A percentile compares a stretch with the other conserved stretches of the same genome.
phyloP scores from a whole-genome alignment of 2,113 vertebrate genomes.

The Rutilus rutilus region DNA sequence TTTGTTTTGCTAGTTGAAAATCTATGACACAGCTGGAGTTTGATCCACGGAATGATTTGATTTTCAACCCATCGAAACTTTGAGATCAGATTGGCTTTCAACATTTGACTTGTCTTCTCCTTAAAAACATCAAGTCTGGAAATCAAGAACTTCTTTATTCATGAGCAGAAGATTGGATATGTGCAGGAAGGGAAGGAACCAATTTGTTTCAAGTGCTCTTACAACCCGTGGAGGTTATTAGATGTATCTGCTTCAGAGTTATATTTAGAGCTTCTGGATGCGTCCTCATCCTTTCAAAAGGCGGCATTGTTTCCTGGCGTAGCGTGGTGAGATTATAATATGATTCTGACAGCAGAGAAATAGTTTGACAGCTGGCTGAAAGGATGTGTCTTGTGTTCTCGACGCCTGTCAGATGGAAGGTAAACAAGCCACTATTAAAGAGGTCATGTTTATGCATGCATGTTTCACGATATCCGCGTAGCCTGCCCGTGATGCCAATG shows the following conservation, averaged over 20 bases:
- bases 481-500: not conserved
- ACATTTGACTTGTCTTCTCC: constrained; percentile 19
- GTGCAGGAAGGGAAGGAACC: constrained; percentile 28
- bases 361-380: constrained; percentile 57
- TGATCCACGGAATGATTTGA: not conserved
- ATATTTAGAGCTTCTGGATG: constrained; percentile 55
- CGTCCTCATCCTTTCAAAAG: constrained; percentile 51
- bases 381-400: constrained; percentile 53
- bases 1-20: constrained; percentile 25
- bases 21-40: not conserved
- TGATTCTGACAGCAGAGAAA: constrained; percentile 56
- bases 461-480: constrained; percentile 39
- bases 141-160: constrained; percentile 46
- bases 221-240: constrained; percentile 56
- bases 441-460: constrained; percentile 54
- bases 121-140: constrained; percentile 37
- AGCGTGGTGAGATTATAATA: constrained; percentile 54
- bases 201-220: constrained; percentile 55
- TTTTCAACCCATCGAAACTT: constrained; percentile 9
- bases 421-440: constrained; percentile 58
- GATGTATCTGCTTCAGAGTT: constrained; percentile 47
- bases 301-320: constrained; percentile 44
- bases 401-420: constrained; percentile 53
- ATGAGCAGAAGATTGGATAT: constrained; percentile 24
- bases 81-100: constrained; percentile 6